These are phyloP conservation scores for Eilema depressum DNA, from an alignment of 2,888 invertebrate species.

Conservation along the genomic window DNA sequence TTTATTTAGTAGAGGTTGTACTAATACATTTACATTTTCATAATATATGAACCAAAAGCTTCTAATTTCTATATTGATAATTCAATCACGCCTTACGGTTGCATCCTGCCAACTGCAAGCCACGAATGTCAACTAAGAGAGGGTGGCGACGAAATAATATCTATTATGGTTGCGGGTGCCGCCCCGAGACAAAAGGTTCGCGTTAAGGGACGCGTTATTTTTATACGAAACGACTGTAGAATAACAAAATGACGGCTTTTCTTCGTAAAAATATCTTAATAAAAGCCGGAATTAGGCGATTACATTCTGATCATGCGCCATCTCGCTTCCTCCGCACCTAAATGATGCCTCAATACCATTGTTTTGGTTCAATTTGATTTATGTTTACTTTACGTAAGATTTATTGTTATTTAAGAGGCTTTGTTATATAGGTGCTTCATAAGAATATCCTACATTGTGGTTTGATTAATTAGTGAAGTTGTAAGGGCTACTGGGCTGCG, in stretches of 20 bases:
- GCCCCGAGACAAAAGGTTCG: conserved; percentile 79
- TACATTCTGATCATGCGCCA: conserved; percentile 82
- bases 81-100: conserved; percentile 81
- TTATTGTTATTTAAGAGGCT: conserved; percentile 76
- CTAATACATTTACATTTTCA: neutral
- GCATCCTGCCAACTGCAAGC: conserved; percentile 82
- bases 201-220: conserved; percentile 82
- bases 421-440: conserved; percentile 48
- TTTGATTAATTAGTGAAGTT: conserved; percentile 46
- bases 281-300: conserved; percentile 78
- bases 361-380: conserved; percentile 75
- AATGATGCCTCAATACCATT: conserved; percentile 67
- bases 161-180: conserved; percentile 70
- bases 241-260: conserved; percentile 78
- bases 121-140: conserved; percentile 81
- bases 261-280: conserved; percentile 83
- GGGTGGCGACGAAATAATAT: conserved; percentile 74
- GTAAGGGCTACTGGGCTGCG: conserved; percentile 28
- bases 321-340: conserved; percentile 72
- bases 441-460: conserved; percentile 34
- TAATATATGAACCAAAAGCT: conserved; percentile 30
- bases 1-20: neutral
- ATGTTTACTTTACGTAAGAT: conserved; percentile 68
- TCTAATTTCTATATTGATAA: conserved; percentile 68
- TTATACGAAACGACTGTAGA: conserved; percentile 80